Evolutionary conservation across 2,797 vertebrate genomes (phyloP), one percentile per base, ranked within the genome.

Genomic region (Esox lucius): DNA sequence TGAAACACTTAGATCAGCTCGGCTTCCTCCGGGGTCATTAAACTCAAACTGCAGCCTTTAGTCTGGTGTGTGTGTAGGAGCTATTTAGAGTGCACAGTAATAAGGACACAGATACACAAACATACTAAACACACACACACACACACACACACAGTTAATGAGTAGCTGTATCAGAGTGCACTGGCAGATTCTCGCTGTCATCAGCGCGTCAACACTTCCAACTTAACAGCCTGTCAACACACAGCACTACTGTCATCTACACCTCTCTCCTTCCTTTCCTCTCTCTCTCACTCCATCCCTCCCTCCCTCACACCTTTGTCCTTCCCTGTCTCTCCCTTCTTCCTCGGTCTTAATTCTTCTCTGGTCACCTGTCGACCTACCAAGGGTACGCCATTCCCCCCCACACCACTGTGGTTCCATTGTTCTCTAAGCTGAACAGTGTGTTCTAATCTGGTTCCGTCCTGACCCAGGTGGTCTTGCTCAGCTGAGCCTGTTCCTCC

Each of bases 381-480:
- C 42, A 46, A 11, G 35, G 39, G 35, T 39, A 8, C 39, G 35
- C 39, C 39, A 76, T 76, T 33, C 17, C 59, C 70, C 61, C 68
- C 51, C 33, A 49, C 72, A 51, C 68, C 35, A 4, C 64, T 67
- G 59, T 9, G 11, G 24, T 12, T 39, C 17, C 11, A 16, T 39
- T 75, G 17, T 26, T 35, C 46, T 68, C 33, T 16, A 28, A 72
- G 64, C 64, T 65, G 6, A 35, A 33, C 26, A 19, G 64, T 28
- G 69, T 53, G 48, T 51, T 76, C 46, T 35, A 51, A 78, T 73
- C 81, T 76, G 72, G 76, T 7, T 46, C 13, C 62, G n/a, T 56
- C n/a, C n/a, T 69, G 86, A 86, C 88, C 87, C 87, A 90, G 75
- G 90, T 89, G 80, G 78, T 70, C 62, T 73, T 87, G 73, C 83